Evolutionary conservation across 2,113 vertebrate species (phyloP), one percentile per base, ranked within the genome.

Genomic region (Pelusios castaneus): DNA sequence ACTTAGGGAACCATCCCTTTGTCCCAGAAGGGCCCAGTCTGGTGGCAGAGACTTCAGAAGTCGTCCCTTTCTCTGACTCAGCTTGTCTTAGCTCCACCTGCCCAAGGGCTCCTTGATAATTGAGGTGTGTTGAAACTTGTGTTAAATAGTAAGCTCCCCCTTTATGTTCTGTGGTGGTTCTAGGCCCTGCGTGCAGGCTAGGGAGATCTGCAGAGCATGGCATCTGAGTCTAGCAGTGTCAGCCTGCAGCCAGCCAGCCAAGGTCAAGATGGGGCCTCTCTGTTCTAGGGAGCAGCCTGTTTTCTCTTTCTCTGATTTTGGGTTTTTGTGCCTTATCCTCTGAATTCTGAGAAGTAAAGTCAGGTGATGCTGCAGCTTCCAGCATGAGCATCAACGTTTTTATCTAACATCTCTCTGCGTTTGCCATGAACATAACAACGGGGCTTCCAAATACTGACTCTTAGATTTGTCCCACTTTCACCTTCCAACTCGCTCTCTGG

Each of bases 401-500:
- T 13, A 60, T 34, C 58, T 34, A 67, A 67, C 34, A 7, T n/a
- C 60, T 19, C 8, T 4, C 31, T 17, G 34, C 14, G 16, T n/a
- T 34, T n/a, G 34, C 60, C 60, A 10, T 4, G n/a, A 70, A 38
- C 34, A 10, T 19, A 70, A 21, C 63, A n/a, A 70, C 19, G 21
- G n/a, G 19, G 63, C 63, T 38, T 8, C 17, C 63, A 67, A 67
- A 34, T n/a, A 67, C n/a, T 34, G 34, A 63, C 8, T 14, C 13
- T 60, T 60, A 31, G 21, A 19, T 19, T 70, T 70, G n/a, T 70
- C 24, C 73, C 3, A 2, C 73, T 21, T n/a, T 67, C 8, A 67
- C 63, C 34, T 10, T 10, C 41, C 49, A 29, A 22, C 4, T 12
- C 31, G 0, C 43, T 3, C 24, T 80, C n/a, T 31, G 34, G 0